Evolutionary conservation across 2,888 invertebrate genomes (phyloP).

Genomic region (Baronia brevicornis): DNA sequence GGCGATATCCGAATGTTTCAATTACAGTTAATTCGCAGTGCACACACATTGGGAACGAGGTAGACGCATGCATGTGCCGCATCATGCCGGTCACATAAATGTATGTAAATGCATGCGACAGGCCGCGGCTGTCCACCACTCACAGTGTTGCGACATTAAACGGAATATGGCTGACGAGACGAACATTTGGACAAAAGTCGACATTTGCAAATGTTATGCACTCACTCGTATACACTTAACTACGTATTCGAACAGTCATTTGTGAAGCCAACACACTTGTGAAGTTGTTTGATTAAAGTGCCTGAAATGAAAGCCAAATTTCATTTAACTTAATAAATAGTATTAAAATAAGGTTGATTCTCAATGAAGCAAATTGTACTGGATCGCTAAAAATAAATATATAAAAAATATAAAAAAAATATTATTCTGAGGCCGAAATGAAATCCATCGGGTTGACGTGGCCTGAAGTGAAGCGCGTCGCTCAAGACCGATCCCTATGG

Average conservation of each 20-base stretch:
- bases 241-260: slow-evolving; percentile 35
- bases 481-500: too few species aligned
- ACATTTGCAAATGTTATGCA: slow-evolving; percentile 59
- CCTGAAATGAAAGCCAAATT: too few species aligned
- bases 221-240: slow-evolving; percentile 47
- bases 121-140: slow-evolving; percentile 60
- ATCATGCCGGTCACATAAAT: slow-evolving; percentile 69
- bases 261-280: slow-evolving; percentile 11
- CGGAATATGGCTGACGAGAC: slow-evolving; percentile 69
- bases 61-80: slow-evolving; percentile 67
- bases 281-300: background rate
- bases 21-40: slow-evolving; percentile 73
- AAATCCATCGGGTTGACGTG: too few species aligned
- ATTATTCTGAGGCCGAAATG: too few species aligned
- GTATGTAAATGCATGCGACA: slow-evolving; percentile 74
- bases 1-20: slow-evolving; percentile 70
- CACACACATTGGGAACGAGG: slow-evolving; percentile 66
- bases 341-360: too few species aligned
- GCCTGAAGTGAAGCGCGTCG: too few species aligned
- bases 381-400: too few species aligned
- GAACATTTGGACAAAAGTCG: slow-evolving; percentile 66
- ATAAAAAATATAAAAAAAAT: too few species aligned
- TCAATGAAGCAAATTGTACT: too few species aligned
- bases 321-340: too few species aligned
- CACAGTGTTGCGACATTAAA: slow-evolving; percentile 73